These are phyloP conservation scores for Hiodon tergisus DNA, from an alignment of 2,113 vertebrate species.

Conservation along the genomic window DNA sequence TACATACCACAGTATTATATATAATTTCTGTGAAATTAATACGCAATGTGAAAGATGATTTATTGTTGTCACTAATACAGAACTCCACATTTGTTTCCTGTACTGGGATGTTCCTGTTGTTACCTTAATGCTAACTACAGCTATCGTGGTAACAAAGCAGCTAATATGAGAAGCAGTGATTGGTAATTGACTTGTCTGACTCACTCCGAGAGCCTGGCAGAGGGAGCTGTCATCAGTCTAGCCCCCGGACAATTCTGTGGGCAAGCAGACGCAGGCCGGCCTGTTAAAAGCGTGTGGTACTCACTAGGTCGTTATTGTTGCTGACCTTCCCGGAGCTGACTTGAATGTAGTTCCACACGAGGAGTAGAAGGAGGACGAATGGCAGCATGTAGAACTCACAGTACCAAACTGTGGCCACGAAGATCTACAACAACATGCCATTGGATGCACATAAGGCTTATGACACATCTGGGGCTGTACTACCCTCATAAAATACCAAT, in stretches of 20 bases:
- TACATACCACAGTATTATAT: too few relatives aligned
- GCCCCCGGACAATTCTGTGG: too few relatives aligned
- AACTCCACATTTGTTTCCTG: too few relatives aligned
- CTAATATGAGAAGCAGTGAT: too few relatives aligned
- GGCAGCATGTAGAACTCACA: constrained; percentile 95
- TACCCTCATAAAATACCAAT: constrained; percentile 20
- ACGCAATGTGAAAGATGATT: too few relatives aligned
- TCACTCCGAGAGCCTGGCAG: constrained; percentile 49
- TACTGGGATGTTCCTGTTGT: too few relatives aligned
- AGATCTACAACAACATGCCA: constrained; percentile 65
- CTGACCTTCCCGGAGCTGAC: constrained; percentile 60
- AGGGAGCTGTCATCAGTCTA: constrained; percentile 1
- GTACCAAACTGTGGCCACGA: constrained; percentile 83
- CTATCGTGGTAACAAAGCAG: too few relatives aligned
- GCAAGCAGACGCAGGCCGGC: too few relatives aligned
- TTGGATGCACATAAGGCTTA: constrained; percentile 12
- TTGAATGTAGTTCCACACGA: constrained; percentile 82
- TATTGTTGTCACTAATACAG: too few relatives aligned
- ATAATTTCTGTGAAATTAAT: too few relatives aligned
- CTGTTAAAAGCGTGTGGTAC: constrained; percentile 33
- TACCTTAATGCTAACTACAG: too few relatives aligned
- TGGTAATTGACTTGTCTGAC: not conserved
- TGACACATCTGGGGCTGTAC: constrained; percentile 9
- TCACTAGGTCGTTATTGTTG: constrained; percentile 79
- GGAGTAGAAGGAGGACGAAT: constrained; percentile 78